Evolutionary conservation across 2,888 invertebrate species (phyloP).

Genomic region (Parnassius smintheus): DNA sequence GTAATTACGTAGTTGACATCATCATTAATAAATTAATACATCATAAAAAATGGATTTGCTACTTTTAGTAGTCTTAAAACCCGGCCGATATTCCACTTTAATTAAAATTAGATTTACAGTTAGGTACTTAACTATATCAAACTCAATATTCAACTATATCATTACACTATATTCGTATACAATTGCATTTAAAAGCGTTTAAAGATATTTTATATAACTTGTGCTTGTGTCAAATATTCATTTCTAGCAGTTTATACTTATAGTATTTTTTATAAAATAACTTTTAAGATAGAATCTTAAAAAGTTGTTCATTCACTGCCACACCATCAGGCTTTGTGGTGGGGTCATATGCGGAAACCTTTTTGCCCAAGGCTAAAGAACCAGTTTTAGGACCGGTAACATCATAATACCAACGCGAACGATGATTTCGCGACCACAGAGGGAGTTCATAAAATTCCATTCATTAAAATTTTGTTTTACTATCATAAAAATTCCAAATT

Average conservation of each 20-base stretch:
- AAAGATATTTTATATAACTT: too few species aligned
- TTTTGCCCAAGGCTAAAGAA: conserved; percentile 63
- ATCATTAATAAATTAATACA: too few species aligned
- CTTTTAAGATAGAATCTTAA: background rate
- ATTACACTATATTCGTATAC: too few species aligned
- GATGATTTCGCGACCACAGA: conserved; percentile 30
- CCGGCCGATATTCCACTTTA: too few species aligned
- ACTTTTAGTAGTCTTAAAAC: too few species aligned
- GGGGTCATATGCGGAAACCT: conserved; percentile 67
- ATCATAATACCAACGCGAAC: conserved; percentile 36
- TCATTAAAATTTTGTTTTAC: conserved; percentile 20
- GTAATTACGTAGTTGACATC: too few species aligned
- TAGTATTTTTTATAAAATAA: background rate
- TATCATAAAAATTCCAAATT: conserved; percentile 13
- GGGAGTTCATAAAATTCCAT: conserved; percentile 33
- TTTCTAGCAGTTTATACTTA: background rate
- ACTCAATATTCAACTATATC: too few species aligned
- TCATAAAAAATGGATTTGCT: too few species aligned
- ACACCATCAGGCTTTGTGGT: conserved; percentile 37
- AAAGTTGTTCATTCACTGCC: conserved; percentile 37
- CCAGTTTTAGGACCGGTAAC: conserved; percentile 66
- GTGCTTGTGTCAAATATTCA: background rate
- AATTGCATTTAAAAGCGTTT: too few species aligned
- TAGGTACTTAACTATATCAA: too few species aligned
- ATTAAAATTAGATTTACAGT: too few species aligned